Conservation (phyloP, 1,140 invertebrate species). For the Hylaeus volcanicus region DNA sequence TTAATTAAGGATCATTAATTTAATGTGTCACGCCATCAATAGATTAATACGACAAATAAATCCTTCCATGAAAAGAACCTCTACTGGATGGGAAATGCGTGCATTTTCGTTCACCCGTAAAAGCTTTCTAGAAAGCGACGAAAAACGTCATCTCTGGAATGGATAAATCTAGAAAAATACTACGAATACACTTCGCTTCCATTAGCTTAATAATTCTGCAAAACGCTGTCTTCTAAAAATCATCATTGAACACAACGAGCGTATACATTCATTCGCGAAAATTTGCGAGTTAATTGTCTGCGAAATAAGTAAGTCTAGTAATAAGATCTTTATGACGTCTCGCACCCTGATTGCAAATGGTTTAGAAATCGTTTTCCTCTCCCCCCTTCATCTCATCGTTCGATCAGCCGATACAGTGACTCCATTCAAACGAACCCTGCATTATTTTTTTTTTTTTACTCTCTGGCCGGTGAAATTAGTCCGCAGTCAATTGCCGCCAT, state of each 20-base stretch:
- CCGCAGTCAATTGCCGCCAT: slow-evolving; percentile 37
- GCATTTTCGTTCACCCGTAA: slow-evolving; percentile 3
- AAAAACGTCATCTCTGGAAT: neutral
- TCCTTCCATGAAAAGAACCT: neutral
- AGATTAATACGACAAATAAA: neutral
- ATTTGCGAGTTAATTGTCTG: too few relatives aligned
- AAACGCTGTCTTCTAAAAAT: neutral
- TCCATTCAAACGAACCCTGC: neutral
- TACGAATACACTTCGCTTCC: neutral
- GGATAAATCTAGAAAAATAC: neutral
- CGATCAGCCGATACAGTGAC: neutral
- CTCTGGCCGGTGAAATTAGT: slow-evolving; percentile 31
- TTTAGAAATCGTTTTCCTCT: too few relatives aligned
- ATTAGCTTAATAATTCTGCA: neutral
- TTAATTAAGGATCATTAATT: too few relatives aligned
- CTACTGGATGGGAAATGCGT: neutral
- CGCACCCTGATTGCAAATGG: too few relatives aligned
- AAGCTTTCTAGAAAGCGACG: neutral
- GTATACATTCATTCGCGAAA: too few relatives aligned
- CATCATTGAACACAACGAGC: too few relatives aligned
- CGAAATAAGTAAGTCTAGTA: too few relatives aligned
- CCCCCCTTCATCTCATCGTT: neutral
- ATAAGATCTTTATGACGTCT: too few relatives aligned
- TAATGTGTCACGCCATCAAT: neutral
- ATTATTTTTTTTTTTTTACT: neutral